Conservation (phyloP, 2,888 invertebrate species). For the Pyralis farinalis region DNA sequence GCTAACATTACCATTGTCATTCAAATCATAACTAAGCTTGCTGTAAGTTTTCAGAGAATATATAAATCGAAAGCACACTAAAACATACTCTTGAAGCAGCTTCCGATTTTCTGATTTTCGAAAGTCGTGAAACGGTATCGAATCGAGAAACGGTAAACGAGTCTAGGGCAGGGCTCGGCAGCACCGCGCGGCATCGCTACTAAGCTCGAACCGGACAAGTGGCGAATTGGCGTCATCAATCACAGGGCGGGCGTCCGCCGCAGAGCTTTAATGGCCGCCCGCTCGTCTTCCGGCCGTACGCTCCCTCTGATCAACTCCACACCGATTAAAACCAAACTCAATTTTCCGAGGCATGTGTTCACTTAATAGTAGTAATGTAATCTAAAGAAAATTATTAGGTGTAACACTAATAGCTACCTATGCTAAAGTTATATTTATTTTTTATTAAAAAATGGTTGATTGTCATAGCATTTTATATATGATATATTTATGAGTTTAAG, state of each 20-base stretch:
- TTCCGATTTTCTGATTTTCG: too few relatives aligned
- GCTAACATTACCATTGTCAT: too few relatives aligned
- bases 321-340: conserved; percentile 29
- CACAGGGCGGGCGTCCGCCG: conserved; percentile 49
- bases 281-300: conserved; percentile 41
- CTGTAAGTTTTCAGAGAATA: too few relatives aligned
- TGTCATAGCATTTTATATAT: too few relatives aligned
- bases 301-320: conserved; percentile 41
- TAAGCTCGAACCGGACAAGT: conserved; percentile 41
- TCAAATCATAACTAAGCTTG: too few relatives aligned
- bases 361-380: neutral
- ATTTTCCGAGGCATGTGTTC: neutral
- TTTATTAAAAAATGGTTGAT: too few relatives aligned
- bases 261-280: conserved; percentile 54
- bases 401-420: too few relatives aligned
- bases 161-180: neutral
- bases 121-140: neutral
- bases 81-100: too few relatives aligned
- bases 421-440: too few relatives aligned
- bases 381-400: too few relatives aligned
- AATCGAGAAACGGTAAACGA: neutral
- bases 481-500: too few relatives aligned
- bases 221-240: conserved; percentile 73
- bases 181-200: conserved; percentile 15
- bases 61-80: too few relatives aligned